Conservation (phyloP, 2,113 vertebrate genomes). For the Dicrurus megarhynchus region DNA sequence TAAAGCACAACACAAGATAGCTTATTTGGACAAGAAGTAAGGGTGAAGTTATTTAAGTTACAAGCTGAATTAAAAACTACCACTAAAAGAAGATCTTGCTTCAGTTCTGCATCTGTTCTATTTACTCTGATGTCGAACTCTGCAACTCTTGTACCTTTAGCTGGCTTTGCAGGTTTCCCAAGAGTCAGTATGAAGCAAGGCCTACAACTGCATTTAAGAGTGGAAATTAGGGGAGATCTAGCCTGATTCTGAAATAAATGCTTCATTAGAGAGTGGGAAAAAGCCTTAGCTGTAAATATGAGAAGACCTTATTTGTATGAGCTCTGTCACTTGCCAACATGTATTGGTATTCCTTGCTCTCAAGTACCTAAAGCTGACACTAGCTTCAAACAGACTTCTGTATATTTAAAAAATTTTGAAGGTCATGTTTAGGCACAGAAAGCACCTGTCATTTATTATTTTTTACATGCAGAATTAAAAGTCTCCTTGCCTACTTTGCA, state of each 20-base stretch:
- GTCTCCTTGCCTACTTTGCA: neutral
- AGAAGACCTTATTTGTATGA: neutral
- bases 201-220: neutral
- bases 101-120: accelerated
- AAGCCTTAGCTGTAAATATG: neutral
- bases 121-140: neutral
- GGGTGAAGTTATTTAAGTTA: neutral
- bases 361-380: neutral
- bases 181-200: neutral
- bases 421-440: neutral
- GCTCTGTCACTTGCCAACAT: neutral
- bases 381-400: neutral
- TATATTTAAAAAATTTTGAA: neutral
- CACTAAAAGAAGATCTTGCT: neutral
- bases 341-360: neutral
- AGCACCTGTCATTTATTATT: neutral
- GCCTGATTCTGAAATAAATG: neutral
- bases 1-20: neutral
- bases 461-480: neutral
- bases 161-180: neutral
- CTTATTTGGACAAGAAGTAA: neutral
- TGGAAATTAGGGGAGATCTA: neutral
- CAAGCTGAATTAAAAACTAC: neutral
- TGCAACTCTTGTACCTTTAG: neutral
- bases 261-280: neutral